Evolutionary conservation across 1,140 invertebrate genomes (phyloP).

Genomic region (Drosophila paulistorum): DNA sequence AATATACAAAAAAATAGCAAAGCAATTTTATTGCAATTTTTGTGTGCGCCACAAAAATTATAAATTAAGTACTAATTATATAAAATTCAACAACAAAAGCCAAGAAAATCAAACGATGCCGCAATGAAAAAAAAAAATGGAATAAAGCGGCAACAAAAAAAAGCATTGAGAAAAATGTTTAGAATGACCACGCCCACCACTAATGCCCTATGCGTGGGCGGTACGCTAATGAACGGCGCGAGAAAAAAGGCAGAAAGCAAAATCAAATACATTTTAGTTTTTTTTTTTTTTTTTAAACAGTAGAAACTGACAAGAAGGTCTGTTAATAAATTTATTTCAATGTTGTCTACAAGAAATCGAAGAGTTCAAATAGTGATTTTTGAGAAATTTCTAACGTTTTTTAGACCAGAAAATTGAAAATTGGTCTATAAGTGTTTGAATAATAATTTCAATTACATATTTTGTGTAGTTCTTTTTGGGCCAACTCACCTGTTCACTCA

Average conservation of each 20-base stretch:
- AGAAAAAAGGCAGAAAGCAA: slow-evolving; percentile 50
- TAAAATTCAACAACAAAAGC: slow-evolving; percentile 69
- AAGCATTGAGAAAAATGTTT: slow-evolving; percentile 37
- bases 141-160: neutral
- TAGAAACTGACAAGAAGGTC: neutral
- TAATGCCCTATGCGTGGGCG: slow-evolving; percentile 71
- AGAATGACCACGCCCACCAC: slow-evolving; percentile 54
- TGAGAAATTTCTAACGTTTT: too few relatives aligned
- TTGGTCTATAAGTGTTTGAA: too few relatives aligned
- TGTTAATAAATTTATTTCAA: too few relatives aligned
- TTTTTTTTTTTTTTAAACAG: neutral
- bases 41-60: slow-evolving; percentile 65
- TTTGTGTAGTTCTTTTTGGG: too few relatives aligned
- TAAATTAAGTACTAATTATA: slow-evolving; percentile 80
- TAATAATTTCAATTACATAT: too few relatives aligned
- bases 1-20: slow-evolving; percentile 44
- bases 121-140: slow-evolving; percentile 32
- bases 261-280: slow-evolving; percentile 20
- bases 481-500: too few relatives aligned
- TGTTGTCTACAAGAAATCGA: too few relatives aligned
- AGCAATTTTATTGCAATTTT: slow-evolving; percentile 55
- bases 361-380: too few relatives aligned
- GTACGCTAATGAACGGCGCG: slow-evolving; percentile 67
- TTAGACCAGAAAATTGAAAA: too few relatives aligned
- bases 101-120: slow-evolving; percentile 72